Evolutionary conservation across 1,140 invertebrate genomes (phyloP).

Genomic region (Drosophila insularis): DNA sequence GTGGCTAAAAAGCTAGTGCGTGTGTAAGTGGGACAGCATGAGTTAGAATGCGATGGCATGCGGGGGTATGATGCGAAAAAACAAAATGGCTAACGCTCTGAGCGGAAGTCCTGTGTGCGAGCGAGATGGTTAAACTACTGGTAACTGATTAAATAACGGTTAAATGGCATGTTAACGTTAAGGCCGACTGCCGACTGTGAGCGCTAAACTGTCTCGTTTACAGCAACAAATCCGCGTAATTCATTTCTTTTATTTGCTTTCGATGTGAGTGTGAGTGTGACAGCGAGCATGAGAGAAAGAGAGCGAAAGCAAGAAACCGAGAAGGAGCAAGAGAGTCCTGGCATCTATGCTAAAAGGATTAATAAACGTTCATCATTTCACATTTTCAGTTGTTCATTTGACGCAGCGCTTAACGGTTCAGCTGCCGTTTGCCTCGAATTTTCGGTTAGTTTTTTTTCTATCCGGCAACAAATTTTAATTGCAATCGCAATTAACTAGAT

Average conservation of each 20-base stretch:
- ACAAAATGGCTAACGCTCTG: slow-evolving; percentile 68
- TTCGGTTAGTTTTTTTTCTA: neutral
- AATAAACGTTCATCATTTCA: slow-evolving; percentile 71
- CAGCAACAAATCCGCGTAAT: slow-evolving; percentile 79
- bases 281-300: slow-evolving; percentile 12
- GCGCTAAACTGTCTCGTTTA: slow-evolving; percentile 76
- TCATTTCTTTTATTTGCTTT: slow-evolving; percentile 38
- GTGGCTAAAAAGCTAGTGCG: neutral
- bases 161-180: slow-evolving; percentile 65
- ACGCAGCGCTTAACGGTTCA: slow-evolving; percentile 77
- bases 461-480: slow-evolving; percentile 8
- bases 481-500: slow-evolving; percentile 25
- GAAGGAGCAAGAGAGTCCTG: slow-evolving; percentile 32
- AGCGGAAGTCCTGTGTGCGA: slow-evolving; percentile 39
- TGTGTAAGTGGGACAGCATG: neutral
- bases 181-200: slow-evolving; percentile 27
- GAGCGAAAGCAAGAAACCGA: slow-evolving; percentile 23
- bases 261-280: slow-evolving; percentile 16
- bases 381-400: slow-evolving; percentile 81
- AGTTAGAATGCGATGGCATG: slow-evolving; percentile 9
- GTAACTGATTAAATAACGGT: slow-evolving; percentile 64
- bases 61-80: slow-evolving; percentile 13
- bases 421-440: slow-evolving; percentile 41
- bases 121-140: slow-evolving; percentile 26
- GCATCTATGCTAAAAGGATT: slow-evolving; percentile 76